Evolutionary conservation across 2,888 invertebrate species (phyloP), one percentile per base, ranked within the genome.

Genomic region (Caenorhabditis sp.): DNA sequence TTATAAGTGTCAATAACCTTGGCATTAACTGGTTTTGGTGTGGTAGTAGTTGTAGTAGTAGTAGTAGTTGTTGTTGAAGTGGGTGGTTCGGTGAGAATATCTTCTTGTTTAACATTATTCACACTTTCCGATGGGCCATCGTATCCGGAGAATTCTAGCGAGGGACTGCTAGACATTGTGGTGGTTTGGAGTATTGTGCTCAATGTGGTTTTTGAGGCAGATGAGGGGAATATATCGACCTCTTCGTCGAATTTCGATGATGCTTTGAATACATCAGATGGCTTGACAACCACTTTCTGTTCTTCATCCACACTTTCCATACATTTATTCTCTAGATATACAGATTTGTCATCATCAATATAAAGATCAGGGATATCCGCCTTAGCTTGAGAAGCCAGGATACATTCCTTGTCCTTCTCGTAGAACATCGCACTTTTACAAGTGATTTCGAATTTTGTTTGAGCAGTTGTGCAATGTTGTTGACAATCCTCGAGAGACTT

Each of bases 391-490:
- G 82, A 80, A 0, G 83, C 82, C 49, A 83, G 52, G 58, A 83
- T 83, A 63, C 83, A 83, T 61, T 83, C 83, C 70, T 80, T 77
- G n/a, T 83, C 83, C 54, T 83, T 82, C 31, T 70, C 70, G 57
- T 82, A 83, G 58, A 75, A 83, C 75, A 80, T 80, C 17, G 82
- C 82, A 67, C 81, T 80, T 58, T 81, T 81, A 69, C 83, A 83
- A 3, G 63, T 59, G 23, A 78, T 57, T 26, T 77, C 80, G 49
- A 63, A 71, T 61, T 78, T 78, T 20, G 67, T 63, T 56, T 76
- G 70, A 23, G 74, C 67, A 25, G 70, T 76, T 21, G 76, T 53
- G 57, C 83, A 83, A 17, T 78, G 76, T 27, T 69, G 31, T 56
- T 77, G 67, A 59, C 83, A 83, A 20, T 77, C 77, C 14, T 69